These are phyloP conservation scores for Acanthopagrus latus DNA, from an alignment of 2,797 vertebrate species.

Conservation along the genomic window DNA sequence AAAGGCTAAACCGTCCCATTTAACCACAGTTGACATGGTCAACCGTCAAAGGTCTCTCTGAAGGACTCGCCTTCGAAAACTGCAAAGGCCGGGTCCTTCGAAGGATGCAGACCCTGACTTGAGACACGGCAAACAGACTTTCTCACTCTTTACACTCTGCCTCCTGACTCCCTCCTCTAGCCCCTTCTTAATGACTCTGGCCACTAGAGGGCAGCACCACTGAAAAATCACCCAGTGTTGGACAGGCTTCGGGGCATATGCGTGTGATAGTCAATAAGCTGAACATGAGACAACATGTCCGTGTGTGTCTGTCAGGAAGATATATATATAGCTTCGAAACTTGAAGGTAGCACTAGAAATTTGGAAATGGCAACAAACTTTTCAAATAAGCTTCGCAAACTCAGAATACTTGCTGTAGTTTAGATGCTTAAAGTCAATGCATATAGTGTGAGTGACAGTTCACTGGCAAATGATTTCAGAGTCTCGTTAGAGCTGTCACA, in stretches of 20 bases:
- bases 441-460: not conserved
- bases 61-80: no score
- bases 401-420: not conserved
- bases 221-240: no score
- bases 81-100: no score
- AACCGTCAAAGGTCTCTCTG: no score
- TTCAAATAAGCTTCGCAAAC: not conserved
- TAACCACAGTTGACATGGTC: no score
- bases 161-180: no score
- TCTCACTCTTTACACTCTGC: no score
- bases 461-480: not conserved
- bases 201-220: no score
- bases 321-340: slow-evolving; percentile 1
- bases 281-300: not conserved
- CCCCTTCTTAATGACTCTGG: no score
- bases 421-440: not conserved
- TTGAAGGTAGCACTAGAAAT: not conserved
- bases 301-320: not conserved
- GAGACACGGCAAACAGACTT: no score
- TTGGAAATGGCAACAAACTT: not conserved
- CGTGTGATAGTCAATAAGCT: not conserved
- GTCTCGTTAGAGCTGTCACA: slow-evolving; percentile 6
- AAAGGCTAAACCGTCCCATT: no score
- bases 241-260: not conserved
- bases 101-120: no score